Percentiles rank a stretch among this genome's conserved stretches.
Conservation (phyloP, 2,113 vertebrate genomes). For the Channa argus region DNA sequence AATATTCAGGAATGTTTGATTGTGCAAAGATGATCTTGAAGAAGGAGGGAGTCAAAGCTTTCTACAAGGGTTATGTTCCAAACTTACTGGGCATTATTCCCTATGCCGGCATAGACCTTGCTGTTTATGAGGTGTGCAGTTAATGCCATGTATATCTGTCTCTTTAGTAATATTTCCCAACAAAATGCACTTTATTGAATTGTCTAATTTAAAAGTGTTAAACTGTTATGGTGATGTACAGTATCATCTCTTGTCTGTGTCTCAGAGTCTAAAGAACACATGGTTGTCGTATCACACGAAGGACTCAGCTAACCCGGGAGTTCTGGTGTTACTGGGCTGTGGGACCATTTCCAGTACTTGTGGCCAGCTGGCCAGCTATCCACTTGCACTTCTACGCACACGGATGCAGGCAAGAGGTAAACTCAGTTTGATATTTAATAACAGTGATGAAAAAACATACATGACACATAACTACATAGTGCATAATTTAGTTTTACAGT, state of each 20-base stretch:
- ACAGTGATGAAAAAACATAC: background rate
- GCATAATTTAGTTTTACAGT: background rate
- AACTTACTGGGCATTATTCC: slow-evolving; percentile 96
- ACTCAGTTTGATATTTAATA: slow-evolving; percentile 28
- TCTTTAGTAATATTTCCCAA: slow-evolving; percentile 12
- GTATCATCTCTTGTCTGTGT: background rate
- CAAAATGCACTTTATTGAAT: slow-evolving; percentile 42
- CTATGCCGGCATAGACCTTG: slow-evolving; percentile 95
- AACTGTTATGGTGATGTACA: background rate
- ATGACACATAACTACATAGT: background rate
- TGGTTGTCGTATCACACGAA: slow-evolving; percentile 91
- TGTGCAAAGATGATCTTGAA: slow-evolving; percentile 93
- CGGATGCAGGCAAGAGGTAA: slow-evolving; percentile 96
- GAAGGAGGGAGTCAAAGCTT: slow-evolving; percentile 89
- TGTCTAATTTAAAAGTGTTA: background rate
- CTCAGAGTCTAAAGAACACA: slow-evolving; percentile 89
- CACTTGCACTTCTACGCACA: slow-evolving; percentile 91
- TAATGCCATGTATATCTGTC: background rate
- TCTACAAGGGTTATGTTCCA: slow-evolving; percentile 95
- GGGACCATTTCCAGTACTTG: slow-evolving; percentile 93
- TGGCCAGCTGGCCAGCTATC: slow-evolving; percentile 93
- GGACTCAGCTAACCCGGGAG: slow-evolving; percentile 90
- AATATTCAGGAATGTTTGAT: slow-evolving; percentile 91
- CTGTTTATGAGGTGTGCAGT: slow-evolving; percentile 92
- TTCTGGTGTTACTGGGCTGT: slow-evolving; percentile 90